These are phyloP conservation scores for Anoura caudifer DNA, from an alignment of 2,113 vertebrate genomes.

Conservation along the genomic window DNA sequence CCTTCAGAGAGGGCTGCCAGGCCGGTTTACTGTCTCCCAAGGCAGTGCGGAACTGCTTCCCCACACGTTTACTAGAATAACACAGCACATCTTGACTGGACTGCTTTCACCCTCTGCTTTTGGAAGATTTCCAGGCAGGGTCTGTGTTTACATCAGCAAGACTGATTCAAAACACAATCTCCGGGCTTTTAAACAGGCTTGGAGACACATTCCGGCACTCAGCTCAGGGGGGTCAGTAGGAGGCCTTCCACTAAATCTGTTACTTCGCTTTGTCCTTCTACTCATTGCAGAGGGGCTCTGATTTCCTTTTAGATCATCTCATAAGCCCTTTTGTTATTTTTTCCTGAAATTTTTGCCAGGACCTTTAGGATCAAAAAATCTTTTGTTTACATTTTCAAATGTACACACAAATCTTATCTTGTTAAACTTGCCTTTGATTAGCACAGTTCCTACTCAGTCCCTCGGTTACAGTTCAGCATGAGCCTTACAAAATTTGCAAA, in stretches of 20 bases:
- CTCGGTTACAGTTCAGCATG: constrained; percentile 54
- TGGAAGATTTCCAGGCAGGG: constrained; percentile 63
- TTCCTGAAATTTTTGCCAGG: background rate
- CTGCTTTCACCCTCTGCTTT: background rate
- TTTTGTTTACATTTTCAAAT: constrained; percentile 63
- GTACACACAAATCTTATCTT: constrained; percentile 61
- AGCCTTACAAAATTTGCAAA: constrained; percentile 6
- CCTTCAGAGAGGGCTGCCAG: constrained; percentile 13
- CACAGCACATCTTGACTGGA: constrained; percentile 28
- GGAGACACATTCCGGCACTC: constrained; percentile 30
- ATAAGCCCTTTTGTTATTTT: background rate
- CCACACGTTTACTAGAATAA: constrained; percentile 34
- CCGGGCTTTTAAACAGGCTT: constrained; percentile 46
- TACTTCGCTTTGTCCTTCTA: background rate
- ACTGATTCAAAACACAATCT: constrained; percentile 68
- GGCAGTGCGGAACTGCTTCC: constrained; percentile 31
- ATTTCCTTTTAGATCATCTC: constrained; percentile 23
- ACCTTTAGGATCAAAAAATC: constrained; percentile 25
- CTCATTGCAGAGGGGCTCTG: background rate
- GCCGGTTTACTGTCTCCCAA: constrained; percentile 22
- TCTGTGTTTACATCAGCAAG: constrained; percentile 65
- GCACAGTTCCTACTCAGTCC: constrained; percentile 48
- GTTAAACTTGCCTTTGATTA: constrained; percentile 68
- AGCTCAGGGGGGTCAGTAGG: constrained; percentile 8
- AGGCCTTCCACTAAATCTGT: constrained; percentile 39